Conservation (phyloP, 2,888 invertebrate genomes). For the Campaea margaritaria region DNA sequence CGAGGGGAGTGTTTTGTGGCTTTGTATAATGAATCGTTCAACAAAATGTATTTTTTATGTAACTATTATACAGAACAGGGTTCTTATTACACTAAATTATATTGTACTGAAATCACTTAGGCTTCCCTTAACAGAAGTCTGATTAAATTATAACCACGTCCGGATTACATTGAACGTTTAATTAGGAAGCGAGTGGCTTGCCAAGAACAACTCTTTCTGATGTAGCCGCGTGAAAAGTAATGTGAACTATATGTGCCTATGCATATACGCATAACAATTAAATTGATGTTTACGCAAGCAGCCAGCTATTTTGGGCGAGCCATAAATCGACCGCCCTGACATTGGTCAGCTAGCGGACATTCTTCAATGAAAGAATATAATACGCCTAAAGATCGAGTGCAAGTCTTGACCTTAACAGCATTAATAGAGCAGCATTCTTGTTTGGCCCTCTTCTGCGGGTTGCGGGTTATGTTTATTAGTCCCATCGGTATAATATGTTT, state of each 20-base stretch:
- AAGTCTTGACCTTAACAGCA: too few species aligned
- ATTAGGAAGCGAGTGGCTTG: constrained; percentile 34
- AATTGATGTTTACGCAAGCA: constrained; percentile 52
- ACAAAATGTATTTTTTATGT: too few species aligned
- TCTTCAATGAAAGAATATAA: not conserved
- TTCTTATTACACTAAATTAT: not conserved
- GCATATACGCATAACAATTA: constrained; percentile 48
- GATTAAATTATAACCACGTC: constrained; percentile 15
- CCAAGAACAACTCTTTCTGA: constrained; percentile 33
- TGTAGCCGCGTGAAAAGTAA: constrained; percentile 21
- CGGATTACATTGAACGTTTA: constrained; percentile 34
- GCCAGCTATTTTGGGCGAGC: constrained; percentile 59
- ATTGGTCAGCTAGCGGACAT: constrained; percentile 51
- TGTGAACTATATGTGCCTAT: constrained; percentile 3
- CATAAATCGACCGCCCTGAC: constrained; percentile 65
- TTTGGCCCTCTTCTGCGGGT: too few species aligned
- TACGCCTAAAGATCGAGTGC: too few species aligned
- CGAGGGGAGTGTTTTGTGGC: constrained; percentile 16
- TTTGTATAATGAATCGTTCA: constrained; percentile 1
- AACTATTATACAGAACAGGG: too few species aligned
- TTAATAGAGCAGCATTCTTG: too few species aligned
- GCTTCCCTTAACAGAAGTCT: not conserved
- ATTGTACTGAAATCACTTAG: not conserved
- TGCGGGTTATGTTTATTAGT: too few species aligned
- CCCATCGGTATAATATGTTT: too few species aligned